Evolutionary conservation across 2,113 vertebrate species (phyloP).

Genomic region (Tetrao urogallus): DNA sequence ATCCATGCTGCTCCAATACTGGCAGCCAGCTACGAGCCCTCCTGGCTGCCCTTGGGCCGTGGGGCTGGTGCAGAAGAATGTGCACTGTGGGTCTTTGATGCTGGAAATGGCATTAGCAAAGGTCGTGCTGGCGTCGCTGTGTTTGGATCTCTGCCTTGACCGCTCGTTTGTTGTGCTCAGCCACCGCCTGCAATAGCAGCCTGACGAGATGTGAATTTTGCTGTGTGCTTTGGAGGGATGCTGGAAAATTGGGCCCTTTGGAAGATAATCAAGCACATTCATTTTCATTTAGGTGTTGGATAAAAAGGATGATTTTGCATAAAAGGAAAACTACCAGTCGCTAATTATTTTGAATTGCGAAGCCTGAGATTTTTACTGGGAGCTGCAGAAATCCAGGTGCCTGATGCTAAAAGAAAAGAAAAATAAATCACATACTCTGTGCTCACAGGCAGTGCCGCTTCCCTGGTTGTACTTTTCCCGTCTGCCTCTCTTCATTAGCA

Average conservation of each 20-base stretch:
- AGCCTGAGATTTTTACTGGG: slow-evolving; percentile 65
- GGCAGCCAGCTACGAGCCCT: not conserved
- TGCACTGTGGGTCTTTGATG: not conserved
- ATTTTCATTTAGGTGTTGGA: slow-evolving; percentile 74
- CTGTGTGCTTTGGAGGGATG: not conserved
- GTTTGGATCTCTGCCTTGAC: slow-evolving; percentile 26
- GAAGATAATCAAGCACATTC: slow-evolving; percentile 73
- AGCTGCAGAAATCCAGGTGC: slow-evolving; percentile 73
- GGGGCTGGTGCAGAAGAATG: not conserved
- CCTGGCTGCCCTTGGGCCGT: not conserved
- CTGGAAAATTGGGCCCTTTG: slow-evolving; percentile 62
- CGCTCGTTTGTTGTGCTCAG: not conserved
- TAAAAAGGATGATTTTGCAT: slow-evolving; percentile 73
- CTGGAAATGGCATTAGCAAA: slow-evolving; percentile 26
- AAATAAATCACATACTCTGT: not conserved
- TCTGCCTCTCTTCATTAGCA: slow-evolving; percentile 26
- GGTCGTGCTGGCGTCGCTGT: slow-evolving; percentile 19
- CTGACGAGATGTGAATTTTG: not conserved
- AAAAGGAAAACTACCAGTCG: slow-evolving; percentile 66
- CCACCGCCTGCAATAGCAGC: not conserved
- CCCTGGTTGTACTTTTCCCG: slow-evolving; percentile 14
- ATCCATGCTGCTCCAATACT: not conserved
- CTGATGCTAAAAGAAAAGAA: slow-evolving; percentile 1
- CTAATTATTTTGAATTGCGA: slow-evolving; percentile 66
- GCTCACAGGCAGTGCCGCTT: slow-evolving; percentile 27